Percentiles rank a stretch among this genome's conserved stretches.
phyloP scores from a whole-genome alignment of 2,113 vertebrate genomes.

The Platichthys flesus region DNA sequence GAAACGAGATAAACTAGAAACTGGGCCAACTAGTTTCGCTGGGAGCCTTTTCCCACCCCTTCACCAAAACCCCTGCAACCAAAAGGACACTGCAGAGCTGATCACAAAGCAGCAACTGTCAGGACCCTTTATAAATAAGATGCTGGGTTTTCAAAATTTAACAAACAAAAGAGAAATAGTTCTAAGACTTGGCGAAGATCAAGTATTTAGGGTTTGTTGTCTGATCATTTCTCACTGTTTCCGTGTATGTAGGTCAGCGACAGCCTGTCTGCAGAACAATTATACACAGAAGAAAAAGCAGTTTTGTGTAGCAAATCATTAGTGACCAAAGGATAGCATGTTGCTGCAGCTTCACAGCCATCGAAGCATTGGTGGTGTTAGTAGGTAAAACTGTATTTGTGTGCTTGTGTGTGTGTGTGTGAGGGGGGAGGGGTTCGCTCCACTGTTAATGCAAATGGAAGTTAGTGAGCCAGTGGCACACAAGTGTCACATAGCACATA shows the following conservation, averaged over 20 bases:
- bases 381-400: conserved; percentile 19
- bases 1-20: conserved; percentile 67
- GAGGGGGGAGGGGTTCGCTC: conserved; percentile 20
- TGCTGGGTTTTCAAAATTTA: neutral
- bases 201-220: neutral
- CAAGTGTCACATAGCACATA: conserved; percentile 73
- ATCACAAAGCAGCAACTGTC: neutral
- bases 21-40: conserved; percentile 60
- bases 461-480: conserved; percentile 47
- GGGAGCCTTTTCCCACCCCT: conserved; percentile 34
- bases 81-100: neutral
- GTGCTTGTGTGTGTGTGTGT: neutral
- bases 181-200: neutral
- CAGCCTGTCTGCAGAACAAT: conserved; percentile 48
- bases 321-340: conserved; percentile 61
- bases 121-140: neutral
- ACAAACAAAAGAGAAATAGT: neutral
- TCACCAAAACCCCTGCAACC: conserved; percentile 20
- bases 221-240: conserved; percentile 16
- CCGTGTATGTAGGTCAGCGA: conserved; percentile 57
- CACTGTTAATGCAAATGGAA: conserved; percentile 58
- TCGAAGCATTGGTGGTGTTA: conserved; percentile 29
- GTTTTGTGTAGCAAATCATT: conserved; percentile 62
- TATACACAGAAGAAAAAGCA: conserved; percentile 46
- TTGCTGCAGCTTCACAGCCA: conserved; percentile 27